phyloP scores from a whole-genome alignment of 2,113 vertebrate species.

The Phaetusa simplex region DNA sequence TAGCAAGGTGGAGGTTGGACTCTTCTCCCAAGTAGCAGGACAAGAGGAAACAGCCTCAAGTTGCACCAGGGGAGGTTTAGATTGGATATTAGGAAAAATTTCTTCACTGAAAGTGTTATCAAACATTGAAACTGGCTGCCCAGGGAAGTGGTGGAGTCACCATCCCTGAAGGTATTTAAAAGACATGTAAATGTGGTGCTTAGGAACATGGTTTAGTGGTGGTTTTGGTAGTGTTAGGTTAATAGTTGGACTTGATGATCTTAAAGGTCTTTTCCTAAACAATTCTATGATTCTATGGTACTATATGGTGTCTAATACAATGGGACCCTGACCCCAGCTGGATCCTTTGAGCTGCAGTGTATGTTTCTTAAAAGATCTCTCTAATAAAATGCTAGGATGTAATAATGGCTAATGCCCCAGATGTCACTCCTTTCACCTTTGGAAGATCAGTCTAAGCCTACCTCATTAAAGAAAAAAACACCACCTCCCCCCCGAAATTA shows the following conservation, averaged over 20 bases:
- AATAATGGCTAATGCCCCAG: neutral
- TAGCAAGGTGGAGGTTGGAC: neutral
- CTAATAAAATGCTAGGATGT: neutral
- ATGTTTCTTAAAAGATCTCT: neutral
- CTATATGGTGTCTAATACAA: neutral
- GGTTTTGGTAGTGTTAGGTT: neutral
- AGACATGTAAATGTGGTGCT: neutral
- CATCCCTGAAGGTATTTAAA: neutral
- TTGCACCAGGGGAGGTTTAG: neutral
- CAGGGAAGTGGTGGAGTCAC: neutral
- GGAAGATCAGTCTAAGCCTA: neutral
- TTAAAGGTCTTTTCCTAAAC: neutral
- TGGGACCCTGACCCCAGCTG: fast-evolving
- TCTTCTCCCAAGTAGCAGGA: neutral
- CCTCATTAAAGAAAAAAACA: neutral
- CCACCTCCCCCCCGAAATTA: neutral
- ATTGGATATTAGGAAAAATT: neutral
- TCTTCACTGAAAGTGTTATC: neutral
- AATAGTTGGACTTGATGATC: neutral
- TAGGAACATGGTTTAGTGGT: neutral
- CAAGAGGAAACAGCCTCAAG: neutral
- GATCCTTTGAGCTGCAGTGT: neutral
- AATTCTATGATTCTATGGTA: neutral
- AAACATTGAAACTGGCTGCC: neutral
- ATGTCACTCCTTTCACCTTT: neutral